Conservation (phyloP, 2,113 vertebrate genomes). For the Scytalopus superciliaris region DNA sequence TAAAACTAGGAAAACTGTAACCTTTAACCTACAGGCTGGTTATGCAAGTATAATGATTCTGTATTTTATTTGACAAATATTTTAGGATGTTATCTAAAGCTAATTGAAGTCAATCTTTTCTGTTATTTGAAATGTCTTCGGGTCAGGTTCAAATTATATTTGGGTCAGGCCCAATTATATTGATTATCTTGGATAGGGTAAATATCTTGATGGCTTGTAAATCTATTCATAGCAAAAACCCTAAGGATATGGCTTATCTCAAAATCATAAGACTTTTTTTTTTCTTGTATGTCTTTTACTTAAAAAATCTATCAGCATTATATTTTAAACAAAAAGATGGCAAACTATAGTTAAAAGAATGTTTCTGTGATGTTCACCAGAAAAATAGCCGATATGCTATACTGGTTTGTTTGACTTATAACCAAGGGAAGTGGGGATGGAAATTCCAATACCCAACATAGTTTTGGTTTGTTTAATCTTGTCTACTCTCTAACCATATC, state of each 20-base stretch:
- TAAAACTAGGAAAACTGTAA: neutral
- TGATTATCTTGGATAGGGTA: neutral
- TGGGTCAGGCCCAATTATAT: conserved; percentile 39
- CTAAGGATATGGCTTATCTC: neutral
- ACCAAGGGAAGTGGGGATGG: neutral
- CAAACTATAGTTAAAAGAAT: neutral
- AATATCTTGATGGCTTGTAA: conserved; percentile 6
- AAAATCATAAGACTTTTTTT: neutral
- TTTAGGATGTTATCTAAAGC: conserved; percentile 12
- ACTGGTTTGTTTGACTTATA: neutral
- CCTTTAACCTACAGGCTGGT: neutral
- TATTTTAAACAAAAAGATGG: neutral
- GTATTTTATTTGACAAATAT: conserved; percentile 23
- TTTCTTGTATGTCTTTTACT: neutral
- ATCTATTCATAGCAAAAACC: neutral
- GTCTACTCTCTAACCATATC: neutral
- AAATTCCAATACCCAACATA: neutral
- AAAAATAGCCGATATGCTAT: neutral
- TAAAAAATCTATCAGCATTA: neutral
- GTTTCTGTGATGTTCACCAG: neutral
- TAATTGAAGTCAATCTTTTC: conserved; percentile 19
- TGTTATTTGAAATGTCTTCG: neutral
- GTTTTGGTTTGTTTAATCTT: neutral
- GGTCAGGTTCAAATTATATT: conserved; percentile 5
- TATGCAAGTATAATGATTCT: neutral